A percentile compares a stretch with the other conserved stretches of the same genome.
Conservation (phyloP, 2,113 vertebrate genomes). For the Laterallus jamaicensis region DNA sequence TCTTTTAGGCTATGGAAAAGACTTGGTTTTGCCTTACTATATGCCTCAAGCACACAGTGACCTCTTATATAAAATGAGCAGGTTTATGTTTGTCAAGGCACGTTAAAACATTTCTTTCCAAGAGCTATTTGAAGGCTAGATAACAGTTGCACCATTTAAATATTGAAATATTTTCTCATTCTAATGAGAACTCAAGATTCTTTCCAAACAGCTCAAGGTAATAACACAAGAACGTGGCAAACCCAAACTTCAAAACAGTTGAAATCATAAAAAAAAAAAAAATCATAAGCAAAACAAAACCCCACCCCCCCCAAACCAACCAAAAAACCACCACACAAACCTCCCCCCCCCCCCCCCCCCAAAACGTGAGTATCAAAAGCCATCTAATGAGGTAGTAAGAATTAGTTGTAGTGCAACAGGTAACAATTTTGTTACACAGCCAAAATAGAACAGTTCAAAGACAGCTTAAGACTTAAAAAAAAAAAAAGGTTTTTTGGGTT, state of each 20-base stretch:
- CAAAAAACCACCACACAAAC: too few relatives aligned
- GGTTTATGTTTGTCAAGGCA: constrained; percentile 38
- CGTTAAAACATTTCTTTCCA: constrained; percentile 23
- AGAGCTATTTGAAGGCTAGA: not conserved
- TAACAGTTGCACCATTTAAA: constrained; percentile 37
- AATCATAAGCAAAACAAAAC: not conserved
- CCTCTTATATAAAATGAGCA: not conserved
- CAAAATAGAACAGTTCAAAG: not conserved
- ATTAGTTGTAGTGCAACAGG: not conserved
- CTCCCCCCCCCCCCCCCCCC: too few relatives aligned
- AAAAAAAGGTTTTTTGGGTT: not conserved
- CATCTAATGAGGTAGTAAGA: not conserved
- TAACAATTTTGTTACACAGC: not conserved
- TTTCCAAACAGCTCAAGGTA: constrained; percentile 21
- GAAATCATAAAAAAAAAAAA: not conserved
- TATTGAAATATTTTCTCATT: constrained; percentile 39
- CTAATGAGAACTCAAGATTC: constrained; percentile 35
- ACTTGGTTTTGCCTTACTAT: not conserved
- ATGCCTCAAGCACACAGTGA: not conserved
- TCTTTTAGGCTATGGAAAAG: not conserved
- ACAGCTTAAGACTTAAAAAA: not conserved
- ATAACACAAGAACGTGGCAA: not conserved
- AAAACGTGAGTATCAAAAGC: not conserved
- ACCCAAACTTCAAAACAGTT: constrained; percentile 21
- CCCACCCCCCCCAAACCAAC: too few relatives aligned